phyloP scores from a whole-genome alignment of 2,113 vertebrate species.

The Callaeas wilsoni region DNA sequence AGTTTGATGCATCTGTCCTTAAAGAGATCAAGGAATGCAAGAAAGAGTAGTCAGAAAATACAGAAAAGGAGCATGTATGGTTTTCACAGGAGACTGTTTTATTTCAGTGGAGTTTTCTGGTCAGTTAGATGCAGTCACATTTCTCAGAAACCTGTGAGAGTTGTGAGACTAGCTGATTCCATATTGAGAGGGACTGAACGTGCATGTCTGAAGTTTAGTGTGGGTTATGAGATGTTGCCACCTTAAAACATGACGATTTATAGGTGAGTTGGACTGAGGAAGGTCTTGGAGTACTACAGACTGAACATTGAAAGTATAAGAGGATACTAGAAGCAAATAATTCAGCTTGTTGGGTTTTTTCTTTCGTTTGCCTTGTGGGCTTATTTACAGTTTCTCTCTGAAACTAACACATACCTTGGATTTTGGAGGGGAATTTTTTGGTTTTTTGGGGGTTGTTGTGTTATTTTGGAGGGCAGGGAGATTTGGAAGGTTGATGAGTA shows the following conservation, averaged over 20 bases:
- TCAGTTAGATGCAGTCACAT: not conserved
- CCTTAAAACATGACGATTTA: not conserved
- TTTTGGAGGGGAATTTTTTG: not conserved
- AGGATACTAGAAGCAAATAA: not conserved
- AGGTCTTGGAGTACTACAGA: not conserved
- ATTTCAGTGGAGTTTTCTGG: not conserved
- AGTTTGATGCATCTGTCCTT: not conserved
- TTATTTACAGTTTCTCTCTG: not conserved
- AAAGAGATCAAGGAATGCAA: not conserved
- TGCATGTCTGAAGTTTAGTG: not conserved
- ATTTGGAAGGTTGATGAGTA: not conserved
- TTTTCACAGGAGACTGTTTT: not conserved
- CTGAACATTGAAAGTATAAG: not conserved
- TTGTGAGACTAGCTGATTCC: not conserved
- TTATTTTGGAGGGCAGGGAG: not conserved
- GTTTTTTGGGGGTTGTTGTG: not conserved
- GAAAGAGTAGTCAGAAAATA: not conserved
- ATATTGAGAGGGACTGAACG: rapidly evolving
- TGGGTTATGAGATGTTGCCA: not conserved
- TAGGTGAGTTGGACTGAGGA: not conserved
- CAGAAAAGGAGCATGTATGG: not conserved
- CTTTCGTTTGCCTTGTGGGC: not conserved
- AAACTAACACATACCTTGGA: not conserved
- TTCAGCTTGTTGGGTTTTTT: not conserved
- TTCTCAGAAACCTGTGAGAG: not conserved